These are phyloP conservation scores for Pteronotus mesoamericanus DNA, from an alignment of 2,797 vertebrate species.

Conservation along the genomic window DNA sequence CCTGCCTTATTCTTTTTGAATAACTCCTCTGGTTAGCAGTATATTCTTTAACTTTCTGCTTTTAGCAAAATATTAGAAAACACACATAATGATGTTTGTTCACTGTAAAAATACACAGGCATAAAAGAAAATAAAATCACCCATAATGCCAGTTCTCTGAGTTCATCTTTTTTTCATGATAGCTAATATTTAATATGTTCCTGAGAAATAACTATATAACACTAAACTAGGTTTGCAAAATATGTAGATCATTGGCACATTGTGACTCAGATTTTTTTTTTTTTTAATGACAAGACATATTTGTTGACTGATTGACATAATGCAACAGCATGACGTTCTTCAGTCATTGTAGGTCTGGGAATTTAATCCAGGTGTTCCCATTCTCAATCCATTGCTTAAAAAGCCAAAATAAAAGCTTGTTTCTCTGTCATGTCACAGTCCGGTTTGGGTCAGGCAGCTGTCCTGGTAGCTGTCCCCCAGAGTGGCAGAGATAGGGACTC, in stretches of 20 bases:
- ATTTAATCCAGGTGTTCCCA: background rate
- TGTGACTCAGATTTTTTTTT: background rate
- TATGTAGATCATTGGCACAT: background rate
- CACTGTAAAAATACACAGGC: background rate
- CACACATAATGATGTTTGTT: background rate
- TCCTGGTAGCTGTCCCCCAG: background rate
- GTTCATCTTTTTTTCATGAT: background rate
- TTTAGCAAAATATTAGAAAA: constrained; percentile 17
- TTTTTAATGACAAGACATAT: background rate
- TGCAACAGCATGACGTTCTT: background rate
- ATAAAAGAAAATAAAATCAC: background rate
- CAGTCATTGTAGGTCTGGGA: background rate
- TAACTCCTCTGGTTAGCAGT: background rate
- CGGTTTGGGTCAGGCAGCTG: background rate
- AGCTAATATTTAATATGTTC: background rate
- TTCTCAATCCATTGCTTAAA: background rate
- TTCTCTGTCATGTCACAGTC: background rate
- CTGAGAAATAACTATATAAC: background rate
- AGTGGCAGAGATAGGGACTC: background rate
- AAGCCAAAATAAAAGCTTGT: background rate
- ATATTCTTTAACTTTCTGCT: background rate
- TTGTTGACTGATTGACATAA: background rate
- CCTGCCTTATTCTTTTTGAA: constrained; percentile 37
- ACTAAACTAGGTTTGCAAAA: background rate
- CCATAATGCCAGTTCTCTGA: background rate